Percentiles rank a stretch among this genome's conserved stretches.
phyloP scores from a whole-genome alignment of 2,113 vertebrate genomes.

The Numida meleagris region DNA sequence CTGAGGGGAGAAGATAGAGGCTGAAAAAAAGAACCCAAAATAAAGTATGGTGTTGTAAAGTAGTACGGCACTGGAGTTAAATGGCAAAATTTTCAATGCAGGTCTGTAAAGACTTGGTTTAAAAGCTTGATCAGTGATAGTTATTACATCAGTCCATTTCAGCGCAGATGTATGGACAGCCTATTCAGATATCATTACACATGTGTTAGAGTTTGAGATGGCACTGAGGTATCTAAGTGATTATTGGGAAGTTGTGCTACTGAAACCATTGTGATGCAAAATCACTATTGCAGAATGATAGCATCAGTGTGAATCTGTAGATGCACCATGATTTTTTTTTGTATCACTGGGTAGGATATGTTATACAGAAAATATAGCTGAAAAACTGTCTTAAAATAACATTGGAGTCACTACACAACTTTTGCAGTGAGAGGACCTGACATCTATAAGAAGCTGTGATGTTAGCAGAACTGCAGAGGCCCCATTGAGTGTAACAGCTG shows the following conservation, averaged over 20 bases:
- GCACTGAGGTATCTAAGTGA: background rate
- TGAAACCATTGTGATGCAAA: conserved; percentile 25
- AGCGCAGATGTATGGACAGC: conserved; percentile 1
- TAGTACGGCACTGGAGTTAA: background rate
- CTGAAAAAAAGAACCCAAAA: background rate
- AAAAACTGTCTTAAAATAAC: background rate
- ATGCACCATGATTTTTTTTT: background rate
- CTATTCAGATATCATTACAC: background rate
- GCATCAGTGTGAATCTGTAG: conserved; percentile 11
- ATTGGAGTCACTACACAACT: background rate
- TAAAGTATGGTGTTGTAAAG: background rate
- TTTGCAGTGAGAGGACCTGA: background rate
- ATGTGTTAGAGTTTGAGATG: conserved; percentile 5
- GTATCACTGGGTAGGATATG: background rate
- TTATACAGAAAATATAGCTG: background rate
- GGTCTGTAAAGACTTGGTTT: background rate
- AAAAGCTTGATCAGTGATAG: background rate
- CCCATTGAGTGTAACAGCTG: background rate
- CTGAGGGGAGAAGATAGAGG: background rate
- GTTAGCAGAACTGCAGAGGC: background rate
- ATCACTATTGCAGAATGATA: background rate
- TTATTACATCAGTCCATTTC: background rate
- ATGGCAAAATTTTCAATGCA: background rate
- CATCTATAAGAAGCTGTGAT: background rate
- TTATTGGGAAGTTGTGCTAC: conserved; percentile 27